Base-by-base conservation (phyloP, 2,888 invertebrate genomes). In the Lasioglossum villosulum region DNA sequence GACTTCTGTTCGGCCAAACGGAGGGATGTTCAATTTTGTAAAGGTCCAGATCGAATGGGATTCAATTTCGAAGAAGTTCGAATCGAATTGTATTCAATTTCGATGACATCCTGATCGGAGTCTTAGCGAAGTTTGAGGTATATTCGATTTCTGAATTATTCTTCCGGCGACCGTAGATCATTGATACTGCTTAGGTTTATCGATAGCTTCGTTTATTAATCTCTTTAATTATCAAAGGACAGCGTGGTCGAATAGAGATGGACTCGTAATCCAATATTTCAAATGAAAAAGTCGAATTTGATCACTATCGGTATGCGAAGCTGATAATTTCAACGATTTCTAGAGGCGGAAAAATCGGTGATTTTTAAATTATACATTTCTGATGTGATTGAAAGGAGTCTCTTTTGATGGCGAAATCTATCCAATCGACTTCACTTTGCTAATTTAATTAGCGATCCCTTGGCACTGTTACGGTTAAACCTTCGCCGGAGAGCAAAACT, bases 391-490 rank as follows among this genome's bases (percentile, higher is more conserved):
- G 66, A 70, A 70, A n/a, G 70, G 37, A 12, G 14, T 30, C 30
- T 30, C 16, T 63, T 16, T 63, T 30, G 30, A 37, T 12, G 4
- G 39, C 37, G n/a, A 23, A n/a, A n/a, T 76, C 42, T 48, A 66
- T 42, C 14, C 42, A 34, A 66, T 12, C 66, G 42, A 23, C 42
- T 75, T 63, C 42, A 4, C 23, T 14, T 34, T 0, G 30, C 42
- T 66, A 83, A 83, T 83, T 83, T 66, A 52, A 75, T 71, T 81
- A 75, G 71, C 63, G 78, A 59, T 59, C 71, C 42, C 37, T 5
- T 27, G 14, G 19, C 8, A n/a, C 59, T 0, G 70, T 75, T 52
- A 48, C 23, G 16, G 56, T 56, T 74, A 56, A 37, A 48, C 63
- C 34, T 70, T 76, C 76, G 27, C 73, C 59, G 39, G 48, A 71